phyloP scores from a whole-genome alignment of 1,140 invertebrate species.

The Leptoteleia sp. region DNA sequence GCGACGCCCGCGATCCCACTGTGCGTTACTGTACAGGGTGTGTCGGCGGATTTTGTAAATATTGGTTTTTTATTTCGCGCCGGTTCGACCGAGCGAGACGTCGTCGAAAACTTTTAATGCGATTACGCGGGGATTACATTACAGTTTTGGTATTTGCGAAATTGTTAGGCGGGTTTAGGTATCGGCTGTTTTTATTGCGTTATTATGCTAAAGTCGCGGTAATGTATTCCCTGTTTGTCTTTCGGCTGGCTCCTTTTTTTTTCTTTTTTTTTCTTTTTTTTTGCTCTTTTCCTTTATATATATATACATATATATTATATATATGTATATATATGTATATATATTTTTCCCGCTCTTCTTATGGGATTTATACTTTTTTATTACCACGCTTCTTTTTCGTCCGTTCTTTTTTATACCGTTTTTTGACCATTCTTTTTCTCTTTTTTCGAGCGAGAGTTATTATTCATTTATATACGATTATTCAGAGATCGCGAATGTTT shows the following conservation, averaged over 20 bases:
- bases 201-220: slow-evolving; percentile 42
- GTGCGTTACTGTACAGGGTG: slow-evolving; percentile 19
- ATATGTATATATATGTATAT: no score
- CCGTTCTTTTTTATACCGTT: no score
- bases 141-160: slow-evolving; percentile 56
- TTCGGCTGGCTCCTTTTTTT: no score
- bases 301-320: no score
- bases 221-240: slow-evolving; percentile 10
- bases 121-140: slow-evolving; percentile 56
- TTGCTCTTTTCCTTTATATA: no score
- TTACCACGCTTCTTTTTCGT: no score
- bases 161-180: slow-evolving; percentile 40
- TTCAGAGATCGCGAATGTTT: slow-evolving; percentile 38
- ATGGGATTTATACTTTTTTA: no score
- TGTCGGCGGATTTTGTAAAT: slow-evolving; percentile 38
- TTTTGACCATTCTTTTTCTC: no score
- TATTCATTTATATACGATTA: slow-evolving; percentile 50
- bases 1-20: slow-evolving; percentile 11
- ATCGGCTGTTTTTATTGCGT: slow-evolving; percentile 28
- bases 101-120: slow-evolving; percentile 53
- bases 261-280: no score
- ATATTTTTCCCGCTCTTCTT: no score
- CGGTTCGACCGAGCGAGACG: slow-evolving; percentile 27
- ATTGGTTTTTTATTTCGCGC: slow-evolving; percentile 42
- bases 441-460: no score